Conservation (phyloP, 2,888 invertebrate genomes). For the Ophion ventricosus region DNA sequence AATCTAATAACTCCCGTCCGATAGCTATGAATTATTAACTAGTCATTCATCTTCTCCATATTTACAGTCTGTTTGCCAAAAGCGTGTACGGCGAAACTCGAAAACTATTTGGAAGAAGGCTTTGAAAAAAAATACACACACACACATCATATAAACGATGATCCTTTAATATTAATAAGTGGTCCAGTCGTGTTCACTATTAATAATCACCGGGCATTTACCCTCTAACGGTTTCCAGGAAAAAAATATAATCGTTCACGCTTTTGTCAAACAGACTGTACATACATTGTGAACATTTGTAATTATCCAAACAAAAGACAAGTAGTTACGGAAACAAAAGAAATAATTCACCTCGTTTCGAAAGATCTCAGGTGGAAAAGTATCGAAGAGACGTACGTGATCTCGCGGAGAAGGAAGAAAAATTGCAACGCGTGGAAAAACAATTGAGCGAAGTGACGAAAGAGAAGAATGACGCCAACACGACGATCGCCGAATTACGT, state of each 20-base stretch:
- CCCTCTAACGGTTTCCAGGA: too few relatives aligned
- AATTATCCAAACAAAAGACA: neutral
- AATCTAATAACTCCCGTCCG: too few relatives aligned
- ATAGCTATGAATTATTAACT: neutral
- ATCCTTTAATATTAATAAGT: too few relatives aligned
- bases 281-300: neutral
- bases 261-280: too few relatives aligned
- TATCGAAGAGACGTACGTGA: slow-evolving; percentile 74
- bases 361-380: slow-evolving; percentile 76
- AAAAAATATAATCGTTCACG: too few relatives aligned
- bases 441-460: slow-evolving; percentile 82
- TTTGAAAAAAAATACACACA: too few relatives aligned
- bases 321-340: neutral
- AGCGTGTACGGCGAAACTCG: too few relatives aligned
- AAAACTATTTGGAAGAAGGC: too few relatives aligned
- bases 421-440: slow-evolving; percentile 81
- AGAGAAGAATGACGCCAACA: slow-evolving; percentile 76
- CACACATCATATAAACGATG: too few relatives aligned
- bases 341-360: slow-evolving; percentile 18
- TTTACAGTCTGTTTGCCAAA: too few relatives aligned
- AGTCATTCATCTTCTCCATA: neutral
- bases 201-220: too few relatives aligned
- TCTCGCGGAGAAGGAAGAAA: slow-evolving; percentile 78
- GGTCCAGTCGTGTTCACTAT: too few relatives aligned
- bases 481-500: slow-evolving; percentile 87